Conservation (phyloP, 1,140 invertebrate species). For the Maniola jurtina region DNA sequence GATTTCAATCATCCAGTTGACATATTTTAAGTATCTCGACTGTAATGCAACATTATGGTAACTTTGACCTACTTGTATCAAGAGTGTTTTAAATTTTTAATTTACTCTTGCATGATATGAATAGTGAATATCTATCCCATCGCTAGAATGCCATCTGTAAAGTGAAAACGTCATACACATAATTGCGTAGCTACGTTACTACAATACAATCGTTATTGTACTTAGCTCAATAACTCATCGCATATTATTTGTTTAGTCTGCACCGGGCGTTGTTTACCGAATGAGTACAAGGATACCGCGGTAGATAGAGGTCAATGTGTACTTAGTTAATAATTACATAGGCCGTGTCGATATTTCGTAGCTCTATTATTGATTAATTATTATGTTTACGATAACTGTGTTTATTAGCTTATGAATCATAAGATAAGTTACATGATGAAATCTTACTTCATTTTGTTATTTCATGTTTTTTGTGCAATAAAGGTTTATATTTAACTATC, state of each 20-base stretch:
- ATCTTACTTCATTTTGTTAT: not conserved
- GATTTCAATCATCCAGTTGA: too few species aligned
- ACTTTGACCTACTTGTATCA: too few species aligned
- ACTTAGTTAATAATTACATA: constrained; percentile 72
- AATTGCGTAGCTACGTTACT: constrained; percentile 46
- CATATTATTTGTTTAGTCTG: constrained; percentile 70
- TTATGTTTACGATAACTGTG: constrained; percentile 19
- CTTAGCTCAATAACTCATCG: constrained; percentile 64
- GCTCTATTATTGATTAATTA: constrained; percentile 48
- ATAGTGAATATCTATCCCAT: too few species aligned
- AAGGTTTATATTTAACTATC: too few species aligned
- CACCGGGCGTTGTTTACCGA: constrained; percentile 64
- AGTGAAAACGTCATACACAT: constrained; percentile 36
- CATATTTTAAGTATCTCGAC: too few species aligned
- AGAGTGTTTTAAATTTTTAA: too few species aligned
- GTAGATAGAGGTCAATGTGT: constrained; percentile 64
- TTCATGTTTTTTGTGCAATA: too few species aligned
- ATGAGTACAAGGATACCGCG: constrained; percentile 70
- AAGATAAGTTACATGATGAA: not conserved
- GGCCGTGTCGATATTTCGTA: constrained; percentile 47
- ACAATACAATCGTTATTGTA: constrained; percentile 48
- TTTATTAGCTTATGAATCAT: not conserved
- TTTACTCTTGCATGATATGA: too few species aligned
- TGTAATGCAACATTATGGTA: too few species aligned
- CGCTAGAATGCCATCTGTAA: constrained; percentile 1